A percentile compares a stretch with the other conserved stretches of the same genome.
Conservation (phyloP, 2,113 vertebrate genomes). For the Gallinago jamesoni region DNA sequence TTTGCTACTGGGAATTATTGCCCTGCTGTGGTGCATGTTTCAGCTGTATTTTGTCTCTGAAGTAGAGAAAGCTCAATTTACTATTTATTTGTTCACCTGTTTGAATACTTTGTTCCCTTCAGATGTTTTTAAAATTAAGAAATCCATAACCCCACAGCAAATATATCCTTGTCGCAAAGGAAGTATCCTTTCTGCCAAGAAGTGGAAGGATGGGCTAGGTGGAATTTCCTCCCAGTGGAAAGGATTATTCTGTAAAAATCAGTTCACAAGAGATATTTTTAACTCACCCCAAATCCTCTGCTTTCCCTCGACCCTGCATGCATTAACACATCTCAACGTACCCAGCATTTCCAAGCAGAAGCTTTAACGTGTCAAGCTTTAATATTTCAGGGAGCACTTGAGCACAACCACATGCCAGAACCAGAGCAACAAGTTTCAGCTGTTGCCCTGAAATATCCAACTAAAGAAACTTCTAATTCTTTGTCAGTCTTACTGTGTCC, state of each 20-base stretch:
- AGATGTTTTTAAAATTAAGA: not conserved
- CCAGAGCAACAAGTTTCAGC: not conserved
- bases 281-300: not conserved
- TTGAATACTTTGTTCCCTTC: not conserved
- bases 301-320: not conserved
- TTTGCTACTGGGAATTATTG: not conserved
- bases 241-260: not conserved
- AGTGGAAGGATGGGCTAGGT: not conserved
- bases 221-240: constrained; percentile 44
- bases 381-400: not conserved
- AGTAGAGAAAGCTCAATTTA: not conserved
- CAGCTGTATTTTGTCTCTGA: not conserved
- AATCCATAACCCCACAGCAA: not conserved
- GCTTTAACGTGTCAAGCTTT: not conserved
- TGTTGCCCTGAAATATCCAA: not conserved
- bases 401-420: not conserved
- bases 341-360: not conserved
- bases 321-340: not conserved
- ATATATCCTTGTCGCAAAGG: not conserved
- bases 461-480: not conserved
- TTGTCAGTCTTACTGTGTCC: not conserved
- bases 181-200: not conserved
- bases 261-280: constrained; percentile 17
- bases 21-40: not conserved
- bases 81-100: not conserved